Evolutionary conservation across 2,797 vertebrate genomes (phyloP).

Genomic region (Mus caroli): DNA sequence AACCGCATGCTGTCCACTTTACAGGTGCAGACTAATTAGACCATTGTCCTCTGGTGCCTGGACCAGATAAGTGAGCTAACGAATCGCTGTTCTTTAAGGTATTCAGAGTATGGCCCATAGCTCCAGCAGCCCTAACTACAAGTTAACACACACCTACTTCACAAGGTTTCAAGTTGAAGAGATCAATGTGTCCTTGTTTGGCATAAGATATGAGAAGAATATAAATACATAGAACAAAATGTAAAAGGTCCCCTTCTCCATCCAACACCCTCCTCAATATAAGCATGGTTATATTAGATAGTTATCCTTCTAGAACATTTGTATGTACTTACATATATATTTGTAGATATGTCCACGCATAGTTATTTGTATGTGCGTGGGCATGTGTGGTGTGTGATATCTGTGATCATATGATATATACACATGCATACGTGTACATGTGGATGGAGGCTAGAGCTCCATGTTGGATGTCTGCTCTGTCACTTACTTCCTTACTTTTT

Average conservation of each 20-base stretch:
- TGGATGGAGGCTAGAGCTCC: not conserved
- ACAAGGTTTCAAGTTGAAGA: not conserved
- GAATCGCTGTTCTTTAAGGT: not conserved
- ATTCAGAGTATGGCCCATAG: not conserved
- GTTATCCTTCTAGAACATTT: not conserved
- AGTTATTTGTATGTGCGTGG: not conserved
- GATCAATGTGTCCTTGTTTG: not conserved
- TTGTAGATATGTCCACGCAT: not conserved
- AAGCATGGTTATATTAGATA: not conserved
- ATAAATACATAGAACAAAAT: slow-evolving; percentile 15
- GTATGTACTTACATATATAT: not conserved
- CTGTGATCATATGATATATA: no score
- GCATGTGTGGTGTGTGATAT: no score
- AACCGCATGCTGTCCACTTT: not conserved
- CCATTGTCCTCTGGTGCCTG: not conserved
- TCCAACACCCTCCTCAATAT: not conserved
- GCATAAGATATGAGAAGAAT: not conserved
- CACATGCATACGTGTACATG: no score
- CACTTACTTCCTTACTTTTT: not conserved
- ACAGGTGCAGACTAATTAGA: not conserved
- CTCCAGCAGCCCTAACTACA: not conserved
- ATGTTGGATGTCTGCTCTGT: not conserved
- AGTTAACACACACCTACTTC: not conserved
- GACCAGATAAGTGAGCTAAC: not conserved
- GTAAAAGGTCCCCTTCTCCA: not conserved